phyloP scores from a whole-genome alignment of 1,140 invertebrate genomes.

The Hestina assimilis region DNA sequence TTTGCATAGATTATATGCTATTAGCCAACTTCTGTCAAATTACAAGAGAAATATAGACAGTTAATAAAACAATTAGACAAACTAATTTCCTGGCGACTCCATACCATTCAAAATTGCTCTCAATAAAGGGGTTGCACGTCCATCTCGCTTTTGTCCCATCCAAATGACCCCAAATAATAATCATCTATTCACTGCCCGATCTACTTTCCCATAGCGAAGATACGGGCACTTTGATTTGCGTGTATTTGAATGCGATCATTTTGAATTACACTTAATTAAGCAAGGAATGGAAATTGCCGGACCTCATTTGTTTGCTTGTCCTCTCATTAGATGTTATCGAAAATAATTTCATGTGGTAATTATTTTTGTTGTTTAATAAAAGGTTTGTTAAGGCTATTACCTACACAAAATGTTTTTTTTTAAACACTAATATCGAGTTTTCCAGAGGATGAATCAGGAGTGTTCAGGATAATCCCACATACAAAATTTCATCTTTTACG shows the following conservation, averaged over 20 bases:
- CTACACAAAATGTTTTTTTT: too few relatives aligned
- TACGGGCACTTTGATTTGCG: constrained; percentile 76
- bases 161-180: constrained; percentile 75
- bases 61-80: not conserved
- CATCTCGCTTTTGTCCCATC: constrained; percentile 54
- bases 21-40: not conserved
- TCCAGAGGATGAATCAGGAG: too few relatives aligned
- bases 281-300: constrained; percentile 39
- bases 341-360: constrained; percentile 24
- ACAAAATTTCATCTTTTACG: too few relatives aligned
- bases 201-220: constrained; percentile 69
- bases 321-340: constrained; percentile 41
- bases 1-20: too few relatives aligned
- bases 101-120: constrained; percentile 34
- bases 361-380: constrained; percentile 7
- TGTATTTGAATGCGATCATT: constrained; percentile 57
- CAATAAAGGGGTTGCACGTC: constrained; percentile 54
- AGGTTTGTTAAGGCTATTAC: too few relatives aligned
- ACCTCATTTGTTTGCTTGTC: constrained; percentile 42
- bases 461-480: too few relatives aligned
- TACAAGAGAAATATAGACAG: not conserved
- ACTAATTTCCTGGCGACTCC: constrained; percentile 31
- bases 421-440: too few relatives aligned
- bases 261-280: constrained; percentile 72
- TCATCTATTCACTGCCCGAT: constrained; percentile 61